Evolutionary conservation across 2,797 vertebrate species (phyloP).

Genomic region (Phoeniculus purpureus): DNA sequence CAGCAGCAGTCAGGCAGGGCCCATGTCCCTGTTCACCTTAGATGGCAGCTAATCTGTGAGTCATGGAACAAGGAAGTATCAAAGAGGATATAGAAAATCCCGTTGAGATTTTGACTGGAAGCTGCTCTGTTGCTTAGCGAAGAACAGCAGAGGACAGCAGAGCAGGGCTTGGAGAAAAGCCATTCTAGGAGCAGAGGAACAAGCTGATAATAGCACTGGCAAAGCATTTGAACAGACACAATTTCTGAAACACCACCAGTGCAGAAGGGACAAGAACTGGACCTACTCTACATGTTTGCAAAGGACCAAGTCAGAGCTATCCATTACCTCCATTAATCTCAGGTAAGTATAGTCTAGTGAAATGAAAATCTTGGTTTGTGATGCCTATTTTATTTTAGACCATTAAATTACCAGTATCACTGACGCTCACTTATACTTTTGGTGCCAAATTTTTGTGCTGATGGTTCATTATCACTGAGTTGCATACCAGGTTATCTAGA

Average conservation of each 20-base stretch:
- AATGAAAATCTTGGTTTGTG: background rate
- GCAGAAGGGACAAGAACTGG: background rate
- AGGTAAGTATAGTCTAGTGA: background rate
- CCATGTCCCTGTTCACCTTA: accelerated
- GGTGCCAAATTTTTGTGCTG: background rate
- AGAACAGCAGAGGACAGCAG: background rate
- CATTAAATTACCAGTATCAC: background rate
- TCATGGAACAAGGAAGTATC: background rate
- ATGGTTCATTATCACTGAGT: accelerated
- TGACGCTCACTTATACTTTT: background rate
- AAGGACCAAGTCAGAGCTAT: background rate
- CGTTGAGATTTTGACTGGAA: background rate
- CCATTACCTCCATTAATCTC: too few relatives aligned
- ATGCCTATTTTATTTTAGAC: background rate
- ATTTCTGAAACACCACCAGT: background rate
- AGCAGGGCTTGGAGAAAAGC: background rate
- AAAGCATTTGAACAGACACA: accelerated
- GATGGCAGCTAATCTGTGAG: background rate
- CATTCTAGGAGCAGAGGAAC: background rate
- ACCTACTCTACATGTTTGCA: accelerated
- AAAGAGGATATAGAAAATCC: background rate
- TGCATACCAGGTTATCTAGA: background rate
- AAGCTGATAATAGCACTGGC: background rate
- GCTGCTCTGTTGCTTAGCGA: background rate
- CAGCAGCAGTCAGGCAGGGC: background rate